phyloP scores from a whole-genome alignment of 30 jellyfish, hydroid and myxozoan genomes.

The Chironex yamaguchii region DNA sequence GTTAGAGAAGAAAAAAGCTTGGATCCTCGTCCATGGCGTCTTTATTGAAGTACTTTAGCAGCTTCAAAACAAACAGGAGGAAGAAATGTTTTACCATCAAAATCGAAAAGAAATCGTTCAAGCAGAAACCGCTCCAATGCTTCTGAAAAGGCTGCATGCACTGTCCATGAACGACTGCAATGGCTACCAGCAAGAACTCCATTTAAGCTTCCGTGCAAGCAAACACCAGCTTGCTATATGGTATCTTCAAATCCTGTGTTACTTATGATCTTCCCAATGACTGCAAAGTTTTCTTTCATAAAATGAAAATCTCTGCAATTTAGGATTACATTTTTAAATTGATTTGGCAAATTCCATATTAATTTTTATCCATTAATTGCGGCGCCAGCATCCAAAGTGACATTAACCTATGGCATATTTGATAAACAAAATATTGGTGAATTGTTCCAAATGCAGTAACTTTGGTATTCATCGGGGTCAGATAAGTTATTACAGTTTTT shows the following conservation, averaged over 20 bases:
- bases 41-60: neutral
- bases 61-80: neutral
- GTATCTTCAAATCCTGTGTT: conserved; percentile 62
- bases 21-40: neutral
- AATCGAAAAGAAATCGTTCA: conserved; percentile 2
- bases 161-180: conserved; percentile 57
- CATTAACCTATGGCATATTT: conserved; percentile 25
- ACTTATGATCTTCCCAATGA: conserved; percentile 18
- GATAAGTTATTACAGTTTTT: conserved; percentile 22
- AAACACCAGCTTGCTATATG: conserved; percentile 33
- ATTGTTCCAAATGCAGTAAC: neutral
- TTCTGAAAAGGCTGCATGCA: conserved; percentile 33
- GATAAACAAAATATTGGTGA: conserved; percentile 9
- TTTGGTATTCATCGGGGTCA: conserved; percentile 43
- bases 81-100: neutral
- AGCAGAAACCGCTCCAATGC: conserved; percentile 50
- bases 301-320: conserved; percentile 69
- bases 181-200: conserved; percentile 70
- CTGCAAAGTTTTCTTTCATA: conserved; percentile 70
- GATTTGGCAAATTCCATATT: conserved; percentile 48
- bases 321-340: conserved; percentile 39
- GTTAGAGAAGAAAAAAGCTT: neutral
- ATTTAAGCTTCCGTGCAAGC: conserved; percentile 51
- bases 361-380: conserved; percentile 16
- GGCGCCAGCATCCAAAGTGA: neutral